A percentile compares a stretch with the other conserved stretches of the same genome.
Evolutionary conservation across 2,113 vertebrate species (phyloP).

Genomic region (Fregata magnificens): DNA sequence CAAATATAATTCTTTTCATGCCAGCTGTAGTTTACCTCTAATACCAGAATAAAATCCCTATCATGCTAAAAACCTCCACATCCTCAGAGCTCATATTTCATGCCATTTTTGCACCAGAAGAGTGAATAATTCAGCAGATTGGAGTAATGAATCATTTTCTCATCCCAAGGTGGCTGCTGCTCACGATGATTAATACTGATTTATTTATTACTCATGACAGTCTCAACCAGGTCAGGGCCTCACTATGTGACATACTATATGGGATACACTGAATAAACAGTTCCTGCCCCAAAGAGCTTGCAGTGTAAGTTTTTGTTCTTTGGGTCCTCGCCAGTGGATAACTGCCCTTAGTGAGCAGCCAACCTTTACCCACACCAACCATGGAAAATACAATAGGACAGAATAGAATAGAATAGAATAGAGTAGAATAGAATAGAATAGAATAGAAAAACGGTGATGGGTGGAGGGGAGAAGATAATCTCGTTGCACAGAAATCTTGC

Average conservation of each 20-base stretch:
- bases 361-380: not conserved
- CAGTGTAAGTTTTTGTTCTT: not conserved
- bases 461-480: not conserved
- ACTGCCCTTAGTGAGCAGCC: not conserved
- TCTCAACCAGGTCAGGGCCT: conserved; percentile 32
- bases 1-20: not conserved
- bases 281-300: not conserved
- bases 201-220: conserved; percentile 57
- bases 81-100: conserved; percentile 56
- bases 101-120: conserved; percentile 65
- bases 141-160: conserved; percentile 69
- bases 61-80: conserved; percentile 32
- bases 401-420: not conserved
- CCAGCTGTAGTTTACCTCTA: conserved; percentile 22
- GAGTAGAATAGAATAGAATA: not conserved
- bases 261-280: conserved; percentile 1
- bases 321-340: not conserved
- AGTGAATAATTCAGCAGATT: conserved; percentile 70
- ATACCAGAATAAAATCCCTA: not conserved
- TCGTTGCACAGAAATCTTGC: not conserved
- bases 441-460: not conserved
- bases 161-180: conserved; percentile 63
- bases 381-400: not conserved
- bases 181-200: conserved; percentile 56
- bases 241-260: not conserved